Evolutionary conservation across 2,888 invertebrate genomes (phyloP).

Genomic region (Neoscelio sp.): DNA sequence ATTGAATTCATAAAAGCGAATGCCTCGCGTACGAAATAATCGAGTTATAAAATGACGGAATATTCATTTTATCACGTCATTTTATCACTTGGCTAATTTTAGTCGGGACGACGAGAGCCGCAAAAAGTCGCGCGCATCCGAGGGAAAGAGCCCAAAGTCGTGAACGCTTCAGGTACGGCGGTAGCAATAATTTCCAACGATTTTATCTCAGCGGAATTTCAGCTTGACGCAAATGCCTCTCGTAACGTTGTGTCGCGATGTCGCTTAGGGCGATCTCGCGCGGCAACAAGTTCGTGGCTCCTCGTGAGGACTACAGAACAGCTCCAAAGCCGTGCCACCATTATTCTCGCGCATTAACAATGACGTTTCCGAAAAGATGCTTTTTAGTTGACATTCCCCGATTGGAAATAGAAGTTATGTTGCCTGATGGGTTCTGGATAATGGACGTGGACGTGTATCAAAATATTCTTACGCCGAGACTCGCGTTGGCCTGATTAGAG

Average conservation of each 20-base stretch:
- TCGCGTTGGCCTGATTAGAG: too few species aligned
- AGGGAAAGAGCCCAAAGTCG: conserved; percentile 48
- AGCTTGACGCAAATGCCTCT: conserved; percentile 75
- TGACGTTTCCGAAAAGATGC: conserved; percentile 19
- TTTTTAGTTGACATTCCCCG: too few species aligned
- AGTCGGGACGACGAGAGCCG: conserved; percentile 33
- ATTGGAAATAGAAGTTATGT: too few species aligned
- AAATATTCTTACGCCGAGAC: too few species aligned
- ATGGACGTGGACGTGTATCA: too few species aligned
- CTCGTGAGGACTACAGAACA: conserved; percentile 51
- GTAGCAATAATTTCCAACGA: conserved; percentile 78
- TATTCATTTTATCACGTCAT: too few species aligned
- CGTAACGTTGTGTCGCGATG: conserved; percentile 77
- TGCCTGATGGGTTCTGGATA: too few species aligned
- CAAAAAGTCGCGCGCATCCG: conserved; percentile 61
- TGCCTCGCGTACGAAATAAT: conserved; percentile 15
- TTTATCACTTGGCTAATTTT: conserved; percentile 61
- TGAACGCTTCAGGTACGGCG: conserved; percentile 65
- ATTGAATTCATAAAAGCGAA: not conserved
- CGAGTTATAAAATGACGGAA: conserved; percentile 32
- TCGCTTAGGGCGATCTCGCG: conserved; percentile 67
- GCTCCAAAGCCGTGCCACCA: conserved; percentile 43
- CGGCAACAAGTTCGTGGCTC: conserved; percentile 53
- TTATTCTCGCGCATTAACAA: conserved; percentile 41
- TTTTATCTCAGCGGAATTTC: conserved; percentile 78